These are phyloP conservation scores for Erethizon dorsatum DNA, from an alignment of 2,797 vertebrate species.

Conservation along the genomic window DNA sequence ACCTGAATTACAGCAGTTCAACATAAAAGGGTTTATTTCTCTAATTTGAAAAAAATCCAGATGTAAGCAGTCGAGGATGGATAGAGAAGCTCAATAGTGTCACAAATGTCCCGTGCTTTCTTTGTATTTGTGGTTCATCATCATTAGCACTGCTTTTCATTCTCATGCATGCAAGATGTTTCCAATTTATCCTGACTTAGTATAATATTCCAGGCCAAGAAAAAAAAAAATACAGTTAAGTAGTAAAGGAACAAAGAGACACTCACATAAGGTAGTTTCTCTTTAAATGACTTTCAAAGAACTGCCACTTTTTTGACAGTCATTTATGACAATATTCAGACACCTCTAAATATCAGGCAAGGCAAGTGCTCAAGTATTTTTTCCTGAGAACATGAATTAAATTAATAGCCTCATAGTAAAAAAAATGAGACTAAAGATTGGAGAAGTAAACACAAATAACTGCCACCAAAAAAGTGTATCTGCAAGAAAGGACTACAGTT, in stretches of 20 bases:
- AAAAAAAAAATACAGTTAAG: background rate
- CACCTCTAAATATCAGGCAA: background rate
- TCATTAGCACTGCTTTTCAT: background rate
- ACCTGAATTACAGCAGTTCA: background rate
- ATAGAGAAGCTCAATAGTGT: background rate
- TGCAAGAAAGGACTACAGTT: background rate
- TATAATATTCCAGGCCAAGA: background rate
- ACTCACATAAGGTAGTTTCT: background rate
- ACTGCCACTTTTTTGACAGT: background rate
- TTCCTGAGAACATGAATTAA: background rate
- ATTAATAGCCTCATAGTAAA: background rate
- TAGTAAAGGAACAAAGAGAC: background rate
- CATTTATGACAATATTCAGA: background rate
- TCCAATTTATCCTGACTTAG: background rate
- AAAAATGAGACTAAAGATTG: background rate
- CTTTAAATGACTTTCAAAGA: background rate
- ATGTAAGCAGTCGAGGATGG: background rate
- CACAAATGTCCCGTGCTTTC: background rate
- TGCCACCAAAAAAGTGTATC: too few relatives aligned
- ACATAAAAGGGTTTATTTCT: background rate
- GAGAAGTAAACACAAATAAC: background rate
- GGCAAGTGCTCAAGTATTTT: background rate
- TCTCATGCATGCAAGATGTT: background rate
- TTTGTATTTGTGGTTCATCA: background rate
- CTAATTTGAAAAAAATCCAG: background rate